A percentile compares a stretch with the other conserved stretches of the same genome.
Conservation (phyloP, 1,140 invertebrate genomes). For the Phthorimaea operculella region DNA sequence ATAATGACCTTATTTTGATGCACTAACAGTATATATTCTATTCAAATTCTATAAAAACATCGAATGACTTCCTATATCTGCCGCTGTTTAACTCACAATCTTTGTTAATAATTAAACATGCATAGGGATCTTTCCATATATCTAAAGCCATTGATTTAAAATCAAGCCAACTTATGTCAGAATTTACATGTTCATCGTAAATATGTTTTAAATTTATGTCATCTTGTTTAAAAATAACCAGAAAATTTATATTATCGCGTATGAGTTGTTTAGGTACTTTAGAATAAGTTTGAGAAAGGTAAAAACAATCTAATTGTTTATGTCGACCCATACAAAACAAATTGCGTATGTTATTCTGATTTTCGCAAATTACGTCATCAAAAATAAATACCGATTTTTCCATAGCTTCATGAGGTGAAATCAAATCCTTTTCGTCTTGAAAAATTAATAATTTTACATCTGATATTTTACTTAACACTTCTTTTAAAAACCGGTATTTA, state of each 20-base stretch:
- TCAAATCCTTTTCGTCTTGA: constrained; percentile 17
- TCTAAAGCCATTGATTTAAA: constrained; percentile 35
- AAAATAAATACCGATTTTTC: constrained; percentile 1
- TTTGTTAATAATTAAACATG: neutral
- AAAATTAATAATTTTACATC: constrained; percentile 14
- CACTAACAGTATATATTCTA: neutral
- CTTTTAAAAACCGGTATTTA: constrained; percentile 30
- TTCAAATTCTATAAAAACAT: neutral
- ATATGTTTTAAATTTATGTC: constrained; percentile 53
- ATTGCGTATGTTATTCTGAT: constrained; percentile 20
- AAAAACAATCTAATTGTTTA: constrained; percentile 38
- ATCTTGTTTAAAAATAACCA: constrained; percentile 56
- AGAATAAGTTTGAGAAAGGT: constrained; percentile 47
- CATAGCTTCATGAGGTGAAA: constrained; percentile 8
- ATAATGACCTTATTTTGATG: neutral
- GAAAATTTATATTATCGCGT: constrained; percentile 50
- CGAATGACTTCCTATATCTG: neutral
- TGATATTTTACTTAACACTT: constrained; percentile 21
- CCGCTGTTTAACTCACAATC: neutral
- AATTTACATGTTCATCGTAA: constrained; percentile 45
- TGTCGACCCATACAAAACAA: constrained; percentile 52
- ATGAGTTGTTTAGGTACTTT: constrained; percentile 53
- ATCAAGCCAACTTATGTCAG: constrained; percentile 39
- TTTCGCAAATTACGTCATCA: constrained; percentile 17
- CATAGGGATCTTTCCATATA: constrained; percentile 20